Conservation (phyloP, 2,888 invertebrate genomes). For the Pollenia angustigena region DNA sequence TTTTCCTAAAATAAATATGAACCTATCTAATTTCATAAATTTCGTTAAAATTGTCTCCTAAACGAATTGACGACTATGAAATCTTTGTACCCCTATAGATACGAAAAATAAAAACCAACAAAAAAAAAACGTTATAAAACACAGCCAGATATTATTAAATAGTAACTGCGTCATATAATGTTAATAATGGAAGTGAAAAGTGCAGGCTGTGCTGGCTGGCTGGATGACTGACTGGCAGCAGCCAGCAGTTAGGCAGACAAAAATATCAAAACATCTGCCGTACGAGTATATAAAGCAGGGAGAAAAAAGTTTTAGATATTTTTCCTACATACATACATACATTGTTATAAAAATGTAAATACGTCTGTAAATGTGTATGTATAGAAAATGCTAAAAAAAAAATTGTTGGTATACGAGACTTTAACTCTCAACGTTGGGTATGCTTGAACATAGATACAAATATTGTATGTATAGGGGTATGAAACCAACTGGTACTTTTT, state of each 20-base stretch:
- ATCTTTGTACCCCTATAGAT: constrained; percentile 25
- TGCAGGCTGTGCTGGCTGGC: constrained; percentile 37
- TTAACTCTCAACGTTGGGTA: constrained; percentile 25
- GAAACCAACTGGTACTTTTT: constrained; percentile 33
- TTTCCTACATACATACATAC: neutral
- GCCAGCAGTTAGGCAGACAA: constrained; percentile 48
- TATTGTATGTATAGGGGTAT: neutral
- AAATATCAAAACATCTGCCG: constrained; percentile 67
- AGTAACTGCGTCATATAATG: constrained; percentile 33
- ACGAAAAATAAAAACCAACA: neutral
- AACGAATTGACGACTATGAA: constrained; percentile 33
- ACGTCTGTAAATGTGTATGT: neutral
- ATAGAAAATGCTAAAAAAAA: constrained; percentile 9
- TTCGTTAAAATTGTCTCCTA: constrained; percentile 29
- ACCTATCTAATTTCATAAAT: constrained; percentile 41
- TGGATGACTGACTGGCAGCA: constrained; percentile 55
- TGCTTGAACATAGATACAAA: neutral
- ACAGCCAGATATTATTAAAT: constrained; percentile 35
- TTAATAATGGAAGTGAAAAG: constrained; percentile 43
- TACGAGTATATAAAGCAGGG: constrained; percentile 27
- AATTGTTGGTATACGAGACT: constrained; percentile 37
- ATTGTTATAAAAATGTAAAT: neutral
- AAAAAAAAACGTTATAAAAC: constrained; percentile 34
- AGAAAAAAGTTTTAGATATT: constrained; percentile 21
- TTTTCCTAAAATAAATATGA: constrained; percentile 14